Evolutionary conservation across 2,888 invertebrate species (phyloP), one percentile per base, ranked within the genome.

Genomic region (Limenitis camilla): DNA sequence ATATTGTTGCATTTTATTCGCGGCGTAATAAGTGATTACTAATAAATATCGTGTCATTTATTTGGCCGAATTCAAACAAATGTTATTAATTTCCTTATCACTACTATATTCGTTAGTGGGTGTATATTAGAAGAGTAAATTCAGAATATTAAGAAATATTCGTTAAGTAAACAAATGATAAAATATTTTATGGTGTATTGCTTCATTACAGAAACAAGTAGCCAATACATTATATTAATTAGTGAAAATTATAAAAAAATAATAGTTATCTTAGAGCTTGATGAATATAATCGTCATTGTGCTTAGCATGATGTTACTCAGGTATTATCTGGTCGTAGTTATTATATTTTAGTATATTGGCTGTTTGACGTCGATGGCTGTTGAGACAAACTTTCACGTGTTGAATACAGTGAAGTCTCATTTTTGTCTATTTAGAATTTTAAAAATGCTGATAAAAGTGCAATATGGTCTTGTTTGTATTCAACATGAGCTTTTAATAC

Each of bases 201-300:
- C 85, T 85, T 84, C 78, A 79, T 72, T 78, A 76, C 81, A 78
- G 76, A 81, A 66, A 81, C 70, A 72, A 78, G 81, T 86, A 86
- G 86, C 81, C 69, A 71, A 75, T 79, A 71, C 77, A 58, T 58
- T 63, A 60, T 73, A 76, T 76, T 75, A 76, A 80, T 74, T 81
- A 81, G 78, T 42, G 36, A 49, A 52, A 73, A 69, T 71, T 71
- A 64, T 76, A 71, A 68, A 68, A 74, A 75, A 44, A 72, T n/a
- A 68, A 78, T 85, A 84, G 77, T 74, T 79, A 78, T 83, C 85
- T 84, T 83, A 76, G 72, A 72, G 87, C 86, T 86, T 87, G 78
- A 83, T 85, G 78, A 83, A 78, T 85, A 82, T 86, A 82, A 78
- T 79, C 75, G 83, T 86, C 84, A 83, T 82, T 84, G 86, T 87